Percentiles rank a stretch among this genome's conserved stretches.
Evolutionary conservation across 1,140 invertebrate species (phyloP).

Genomic region (Apocrypta bakeri): DNA sequence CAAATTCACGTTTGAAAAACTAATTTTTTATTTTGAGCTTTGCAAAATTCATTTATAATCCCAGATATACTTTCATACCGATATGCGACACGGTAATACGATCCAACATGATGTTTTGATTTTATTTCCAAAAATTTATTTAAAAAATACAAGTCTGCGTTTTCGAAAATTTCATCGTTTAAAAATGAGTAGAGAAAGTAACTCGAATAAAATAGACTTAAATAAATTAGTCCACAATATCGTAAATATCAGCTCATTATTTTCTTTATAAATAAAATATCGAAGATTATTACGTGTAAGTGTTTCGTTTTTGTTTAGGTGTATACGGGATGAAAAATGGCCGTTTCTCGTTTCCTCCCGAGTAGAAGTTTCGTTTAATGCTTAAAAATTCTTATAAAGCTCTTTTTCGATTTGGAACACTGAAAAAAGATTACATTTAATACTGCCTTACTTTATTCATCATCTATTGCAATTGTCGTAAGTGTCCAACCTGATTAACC

Average conservation of each 20-base stretch:
- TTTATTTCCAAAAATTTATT: slow-evolving; percentile 9
- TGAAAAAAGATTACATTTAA: neutral
- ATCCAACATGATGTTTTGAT: slow-evolving; percentile 6
- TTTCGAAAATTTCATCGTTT: neutral
- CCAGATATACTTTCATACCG: slow-evolving; percentile 28
- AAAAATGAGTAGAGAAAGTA: neutral
- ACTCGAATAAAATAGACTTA: slow-evolving; percentile 16
- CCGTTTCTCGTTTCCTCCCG: slow-evolving; percentile 27
- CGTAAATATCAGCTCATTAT: slow-evolving; percentile 21
- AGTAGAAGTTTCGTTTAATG: slow-evolving; percentile 39
- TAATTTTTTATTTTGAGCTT: neutral
- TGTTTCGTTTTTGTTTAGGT: slow-evolving; percentile 21
- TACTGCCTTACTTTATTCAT: slow-evolving; percentile 15
- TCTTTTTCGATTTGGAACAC: neutral
- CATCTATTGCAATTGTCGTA: neutral
- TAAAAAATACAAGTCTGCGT: slow-evolving; percentile 13
- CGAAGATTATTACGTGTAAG: slow-evolving; percentile 24
- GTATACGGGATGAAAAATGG: slow-evolving; percentile 45
- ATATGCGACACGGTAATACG: neutral
- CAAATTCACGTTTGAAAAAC: slow-evolving; percentile 16
- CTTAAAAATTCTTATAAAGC: neutral
- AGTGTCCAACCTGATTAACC: slow-evolving; percentile 13
- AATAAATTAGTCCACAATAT: slow-evolving; percentile 41
- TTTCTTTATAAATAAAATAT: slow-evolving; percentile 34
- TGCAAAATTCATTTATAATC: slow-evolving; percentile 17